These are phyloP conservation scores for Papilio gigon DNA, from an alignment of 2,888 invertebrate species.

Conservation along the genomic window DNA sequence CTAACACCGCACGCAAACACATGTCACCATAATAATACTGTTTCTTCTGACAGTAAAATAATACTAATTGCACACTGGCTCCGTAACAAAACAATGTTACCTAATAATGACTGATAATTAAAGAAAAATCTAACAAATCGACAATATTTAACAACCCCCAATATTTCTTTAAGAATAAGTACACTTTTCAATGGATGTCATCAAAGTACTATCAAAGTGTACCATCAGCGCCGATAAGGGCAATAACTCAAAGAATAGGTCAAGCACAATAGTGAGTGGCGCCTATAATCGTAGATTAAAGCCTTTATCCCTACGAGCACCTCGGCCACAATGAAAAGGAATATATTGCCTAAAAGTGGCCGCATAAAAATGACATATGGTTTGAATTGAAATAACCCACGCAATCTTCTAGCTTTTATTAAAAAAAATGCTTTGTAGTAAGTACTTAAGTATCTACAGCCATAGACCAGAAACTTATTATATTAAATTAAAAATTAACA, in stretches of 20 bases:
- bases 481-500: too few relatives aligned
- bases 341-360: conserved; percentile 81
- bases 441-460: too few relatives aligned
- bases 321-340: conserved; percentile 79
- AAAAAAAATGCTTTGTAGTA: too few relatives aligned
- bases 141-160: background rate
- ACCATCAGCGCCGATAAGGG: conserved; percentile 70
- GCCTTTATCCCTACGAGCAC: conserved; percentile 80
- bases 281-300: conserved; percentile 82
- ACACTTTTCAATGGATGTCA: conserved; percentile 19
- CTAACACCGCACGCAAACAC: too few relatives aligned
- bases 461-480: too few relatives aligned
- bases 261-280: conserved; percentile 81
- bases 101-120: background rate
- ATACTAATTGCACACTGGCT: too few relatives aligned
- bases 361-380: conserved; percentile 82
- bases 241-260: conserved; percentile 79
- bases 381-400: conserved; percentile 52
- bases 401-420: conserved; percentile 44
- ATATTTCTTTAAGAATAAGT: conserved; percentile 20
- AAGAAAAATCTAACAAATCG: background rate
- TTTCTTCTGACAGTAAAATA: too few relatives aligned
- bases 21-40: too few relatives aligned
- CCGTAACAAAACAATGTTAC: background rate
- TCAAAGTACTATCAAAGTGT: conserved; percentile 62